Evolutionary conservation across 1,140 invertebrate species (phyloP).

Genomic region (Ostrea denselamellosa): DNA sequence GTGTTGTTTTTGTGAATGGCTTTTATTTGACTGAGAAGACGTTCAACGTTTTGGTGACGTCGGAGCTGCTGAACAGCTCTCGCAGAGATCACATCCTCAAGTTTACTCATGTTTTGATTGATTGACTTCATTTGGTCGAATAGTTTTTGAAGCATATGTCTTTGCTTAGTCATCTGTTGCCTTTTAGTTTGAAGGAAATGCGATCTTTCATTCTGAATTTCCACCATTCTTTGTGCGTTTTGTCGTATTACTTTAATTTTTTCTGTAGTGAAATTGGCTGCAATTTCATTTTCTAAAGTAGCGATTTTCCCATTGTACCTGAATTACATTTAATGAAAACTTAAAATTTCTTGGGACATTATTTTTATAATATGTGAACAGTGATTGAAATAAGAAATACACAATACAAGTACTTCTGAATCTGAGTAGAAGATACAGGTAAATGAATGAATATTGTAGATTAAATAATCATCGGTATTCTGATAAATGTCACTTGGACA

Average conservation of each 20-base stretch:
- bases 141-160: background rate
- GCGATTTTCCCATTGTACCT: background rate
- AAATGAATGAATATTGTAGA: too few species aligned
- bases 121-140: background rate
- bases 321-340: background rate
- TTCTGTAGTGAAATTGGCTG: background rate
- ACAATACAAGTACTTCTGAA: too few species aligned
- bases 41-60: background rate
- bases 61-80: background rate
- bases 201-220: background rate
- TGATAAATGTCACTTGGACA: too few species aligned
- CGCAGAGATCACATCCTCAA: background rate
- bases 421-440: too few species aligned
- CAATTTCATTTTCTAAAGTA: background rate
- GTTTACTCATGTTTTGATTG: background rate
- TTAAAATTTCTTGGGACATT: too few species aligned
- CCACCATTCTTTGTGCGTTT: background rate
- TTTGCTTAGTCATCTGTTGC: background rate
- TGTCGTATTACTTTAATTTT: background rate
- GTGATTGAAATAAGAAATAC: too few species aligned
- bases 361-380: too few species aligned
- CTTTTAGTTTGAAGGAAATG: background rate
- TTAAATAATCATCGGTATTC: too few species aligned
- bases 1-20: background rate
- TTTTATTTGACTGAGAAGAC: background rate